Base-by-base conservation (phyloP, 2,888 invertebrate genomes). In the Philaethria dido region DNA sequence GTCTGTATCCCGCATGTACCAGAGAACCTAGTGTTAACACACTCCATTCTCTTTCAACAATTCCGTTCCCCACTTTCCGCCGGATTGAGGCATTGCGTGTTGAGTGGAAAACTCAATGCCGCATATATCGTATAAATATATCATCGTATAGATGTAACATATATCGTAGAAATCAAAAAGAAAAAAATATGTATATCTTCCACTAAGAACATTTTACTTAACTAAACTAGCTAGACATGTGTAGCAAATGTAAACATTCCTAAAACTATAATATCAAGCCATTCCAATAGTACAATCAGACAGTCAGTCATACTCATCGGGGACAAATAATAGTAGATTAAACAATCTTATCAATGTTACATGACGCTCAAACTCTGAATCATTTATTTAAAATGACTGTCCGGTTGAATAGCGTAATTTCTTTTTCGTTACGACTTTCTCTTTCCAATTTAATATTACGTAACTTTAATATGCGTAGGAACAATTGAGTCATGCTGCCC, bases 371-470 rank as follows among this genome's bases (percentile, higher is more conserved):
- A 64, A 45, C 44, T 39, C 22, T 54, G 68, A 66, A 65, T 69
- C 69, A 66, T 70, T 63, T 62, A 62, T 68, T 60, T 48, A 57
- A 60, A 70, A 67, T 62, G 66, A 65, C 61, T 36, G 65, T 60
- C 62, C 47, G 76, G 76, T 78, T 77, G 73, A 79, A 72, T 74
- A 76, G 79, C 74, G 72, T 78, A 77, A 80, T 77, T 76, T 77
- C 75, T 73, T 74, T 74, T 71, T 66, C 72, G 71, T 72, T 73
- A 42, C 73, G 78, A 86, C 87, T 87, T 88, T 87, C 87, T 85
- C 83, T 77, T 76, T 84, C 80, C 77, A 73, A 67, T 70, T 62
- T 62, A 29, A 48, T 57, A 75, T 82, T 81, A 84, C 74, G 73
- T 75, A 77, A 74, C 64, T 63, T 55, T 69, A 66, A 75, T 73